A percentile compares a stretch with the other conserved stretches of the same genome.
Evolutionary conservation across 2,113 vertebrate genomes (phyloP).

Genomic region (Sinocyclocheilus anophthalmus): DNA sequence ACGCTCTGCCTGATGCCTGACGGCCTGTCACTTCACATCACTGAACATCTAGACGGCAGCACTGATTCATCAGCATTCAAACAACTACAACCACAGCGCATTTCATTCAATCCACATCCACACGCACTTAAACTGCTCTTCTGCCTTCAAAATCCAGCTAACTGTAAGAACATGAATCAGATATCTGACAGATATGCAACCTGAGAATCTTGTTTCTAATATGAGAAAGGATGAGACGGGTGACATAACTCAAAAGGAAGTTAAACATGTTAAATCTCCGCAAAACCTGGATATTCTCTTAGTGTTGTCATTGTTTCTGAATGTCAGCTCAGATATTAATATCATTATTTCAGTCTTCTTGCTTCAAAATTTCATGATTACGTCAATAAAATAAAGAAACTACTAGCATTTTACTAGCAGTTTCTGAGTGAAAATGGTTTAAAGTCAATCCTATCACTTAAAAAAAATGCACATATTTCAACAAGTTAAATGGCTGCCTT

Average conservation of each 20-base stretch:
- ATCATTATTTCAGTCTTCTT: too few species aligned
- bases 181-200: neutral
- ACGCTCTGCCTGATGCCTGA: neutral
- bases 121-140: neutral
- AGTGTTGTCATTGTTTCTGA: neutral
- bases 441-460: too few species aligned
- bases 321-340: neutral
- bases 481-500: neutral
- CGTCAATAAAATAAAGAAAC: too few species aligned
- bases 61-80: constrained; percentile 3
- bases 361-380: neutral
- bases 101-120: neutral
- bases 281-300: neutral
- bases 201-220: neutral
- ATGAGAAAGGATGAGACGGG: neutral
- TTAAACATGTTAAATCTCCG: neutral
- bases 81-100: constrained; percentile 4
- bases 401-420: too few species aligned
- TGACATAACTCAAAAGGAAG: constrained; percentile 3
- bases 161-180: neutral
- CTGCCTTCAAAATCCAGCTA: neutral
- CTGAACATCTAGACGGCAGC: neutral
- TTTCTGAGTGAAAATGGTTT: neutral
- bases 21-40: constrained; percentile 15
- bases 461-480: neutral